Conservation (phyloP, 2,888 invertebrate genomes). For the Venustoraphidia nigricollis region DNA sequence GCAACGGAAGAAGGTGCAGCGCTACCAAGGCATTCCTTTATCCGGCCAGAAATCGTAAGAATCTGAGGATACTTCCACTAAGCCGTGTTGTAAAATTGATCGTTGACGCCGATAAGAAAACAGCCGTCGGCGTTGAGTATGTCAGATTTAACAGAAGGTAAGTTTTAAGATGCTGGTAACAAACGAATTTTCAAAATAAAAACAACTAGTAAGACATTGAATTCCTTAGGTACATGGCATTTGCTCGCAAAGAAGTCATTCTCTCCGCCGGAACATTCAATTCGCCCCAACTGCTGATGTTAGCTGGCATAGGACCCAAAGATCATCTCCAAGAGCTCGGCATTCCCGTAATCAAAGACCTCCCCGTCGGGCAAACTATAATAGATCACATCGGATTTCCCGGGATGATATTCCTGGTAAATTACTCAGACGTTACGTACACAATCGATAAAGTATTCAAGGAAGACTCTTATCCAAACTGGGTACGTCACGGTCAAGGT, state of each 20-base stretch:
- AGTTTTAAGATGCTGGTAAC: too few relatives aligned
- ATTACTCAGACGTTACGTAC: conserved; percentile 30
- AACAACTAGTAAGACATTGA: too few relatives aligned
- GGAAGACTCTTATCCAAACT: conserved; percentile 26
- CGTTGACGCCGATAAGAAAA: conserved; percentile 38
- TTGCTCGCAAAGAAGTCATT: conserved; percentile 57
- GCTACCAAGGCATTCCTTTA: conserved; percentile 42
- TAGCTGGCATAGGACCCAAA: conserved; percentile 53
- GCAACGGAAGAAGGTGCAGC: conserved; percentile 35
- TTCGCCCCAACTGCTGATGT: conserved; percentile 69
- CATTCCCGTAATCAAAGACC: conserved; percentile 42
- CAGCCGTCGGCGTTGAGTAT: conserved; percentile 47
- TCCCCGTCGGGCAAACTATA: conserved; percentile 49
- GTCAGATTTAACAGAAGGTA: conserved; percentile 29
- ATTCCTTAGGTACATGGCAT: conserved; percentile 23
- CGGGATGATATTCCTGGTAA: conserved; percentile 35
- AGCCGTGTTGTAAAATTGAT: conserved; percentile 42
- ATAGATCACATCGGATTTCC: conserved; percentile 51
- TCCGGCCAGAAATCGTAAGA: conserved; percentile 33
- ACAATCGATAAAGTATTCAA: conserved; percentile 24
- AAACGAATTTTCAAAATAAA: too few relatives aligned
- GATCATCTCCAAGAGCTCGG: conserved; percentile 37
- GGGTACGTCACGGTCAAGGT: conserved; percentile 30
- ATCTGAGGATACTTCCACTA: conserved; percentile 38
- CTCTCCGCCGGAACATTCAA: conserved; percentile 68